These are phyloP conservation scores for Tribolium freemani DNA, from an alignment of 2,888 invertebrate genomes.

Conservation along the genomic window DNA sequence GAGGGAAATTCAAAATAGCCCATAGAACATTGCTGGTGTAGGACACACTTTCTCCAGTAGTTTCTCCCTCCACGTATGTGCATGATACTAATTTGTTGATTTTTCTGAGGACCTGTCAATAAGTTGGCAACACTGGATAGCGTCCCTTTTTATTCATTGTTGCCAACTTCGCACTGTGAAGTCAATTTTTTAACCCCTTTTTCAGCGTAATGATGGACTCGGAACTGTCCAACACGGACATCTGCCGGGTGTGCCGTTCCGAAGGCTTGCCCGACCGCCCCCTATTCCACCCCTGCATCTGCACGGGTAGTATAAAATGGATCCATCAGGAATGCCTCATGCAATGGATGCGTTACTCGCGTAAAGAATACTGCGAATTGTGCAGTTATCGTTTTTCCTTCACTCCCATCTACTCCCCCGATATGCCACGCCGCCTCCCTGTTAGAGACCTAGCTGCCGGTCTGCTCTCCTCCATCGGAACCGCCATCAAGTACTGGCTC, in stretches of 20 bases:
- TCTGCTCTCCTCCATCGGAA: conserved; percentile 87
- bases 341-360: conserved; percentile 99
- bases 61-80: no score
- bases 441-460: conserved; percentile 94
- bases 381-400: conserved; percentile 98
- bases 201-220: conserved; percentile 59
- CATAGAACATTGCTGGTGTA: no score
- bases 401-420: conserved; percentile 99
- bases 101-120: no score
- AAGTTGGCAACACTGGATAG: no score
- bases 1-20: no score
- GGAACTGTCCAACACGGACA: conserved; percentile 79
- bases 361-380: conserved; percentile 98
- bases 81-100: no score
- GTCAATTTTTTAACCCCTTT: neutral
- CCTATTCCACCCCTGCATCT: conserved; percentile 97
- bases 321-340: conserved; percentile 98
- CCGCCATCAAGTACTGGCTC: conserved; percentile 96
- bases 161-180: no score
- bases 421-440: conserved; percentile 98
- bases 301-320: conserved; percentile 99
- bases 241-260: conserved; percentile 97
- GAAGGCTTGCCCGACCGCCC: conserved; percentile 94
- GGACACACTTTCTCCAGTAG: no score
- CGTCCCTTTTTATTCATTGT: no score